Conservation (phyloP, 1,140 invertebrate genomes). For the Sipha flava region DNA sequence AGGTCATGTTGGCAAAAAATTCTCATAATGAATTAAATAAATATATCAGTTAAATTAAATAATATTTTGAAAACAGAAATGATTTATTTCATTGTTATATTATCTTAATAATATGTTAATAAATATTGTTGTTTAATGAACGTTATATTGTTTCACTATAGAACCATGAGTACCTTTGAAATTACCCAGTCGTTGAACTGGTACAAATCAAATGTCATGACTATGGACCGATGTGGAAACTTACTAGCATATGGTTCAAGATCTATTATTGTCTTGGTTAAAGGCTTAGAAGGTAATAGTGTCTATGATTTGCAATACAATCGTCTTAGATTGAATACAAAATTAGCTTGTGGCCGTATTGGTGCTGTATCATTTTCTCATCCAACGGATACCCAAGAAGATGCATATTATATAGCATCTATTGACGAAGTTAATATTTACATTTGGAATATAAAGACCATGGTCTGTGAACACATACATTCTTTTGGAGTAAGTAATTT, state of each 20-base stretch:
- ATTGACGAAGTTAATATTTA: constrained; percentile 30
- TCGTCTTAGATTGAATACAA: neutral
- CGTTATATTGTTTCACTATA: no score
- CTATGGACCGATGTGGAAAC: neutral
- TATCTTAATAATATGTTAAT: no score
- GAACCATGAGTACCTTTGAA: constrained; percentile 5
- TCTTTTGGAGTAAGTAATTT: constrained; percentile 24
- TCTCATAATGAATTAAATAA: no score
- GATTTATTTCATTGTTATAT: no score
- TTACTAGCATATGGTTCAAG: constrained; percentile 3
- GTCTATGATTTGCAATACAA: constrained; percentile 7
- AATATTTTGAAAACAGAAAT: no score
- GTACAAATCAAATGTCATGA: constrained; percentile 24
- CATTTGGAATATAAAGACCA: constrained; percentile 6
- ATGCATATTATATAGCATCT: constrained; percentile 10
- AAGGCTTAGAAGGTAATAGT: neutral
- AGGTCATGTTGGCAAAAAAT: no score
- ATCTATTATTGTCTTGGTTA: constrained; percentile 6
- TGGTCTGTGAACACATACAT: constrained; percentile 16
- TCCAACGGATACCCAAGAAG: neutral
- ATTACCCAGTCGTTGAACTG: constrained; percentile 15
- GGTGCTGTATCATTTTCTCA: constrained; percentile 9
- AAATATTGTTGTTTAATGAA: no score
- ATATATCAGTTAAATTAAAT: no score
- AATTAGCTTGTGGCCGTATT: constrained; percentile 9